Conservation (phyloP, 2,113 vertebrate genomes). For the Phaethon lepturus region DNA sequence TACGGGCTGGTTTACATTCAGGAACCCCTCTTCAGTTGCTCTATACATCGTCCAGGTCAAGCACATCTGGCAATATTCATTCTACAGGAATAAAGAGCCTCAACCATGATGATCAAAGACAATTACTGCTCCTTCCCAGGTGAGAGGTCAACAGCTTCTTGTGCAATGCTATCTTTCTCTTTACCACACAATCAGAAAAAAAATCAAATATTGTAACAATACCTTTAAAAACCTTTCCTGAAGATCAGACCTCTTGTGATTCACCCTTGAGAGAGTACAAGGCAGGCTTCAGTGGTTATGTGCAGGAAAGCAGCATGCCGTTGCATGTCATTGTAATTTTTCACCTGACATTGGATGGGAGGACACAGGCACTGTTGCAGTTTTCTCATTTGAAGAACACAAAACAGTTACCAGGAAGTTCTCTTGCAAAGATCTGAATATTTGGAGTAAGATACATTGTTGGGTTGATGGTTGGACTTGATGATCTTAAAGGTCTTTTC, state of each 20-base stretch:
- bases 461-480: too few species aligned
- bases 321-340: not conserved
- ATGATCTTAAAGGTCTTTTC: too few species aligned
- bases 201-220: not conserved
- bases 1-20: not conserved
- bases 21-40: not conserved
- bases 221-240: not conserved
- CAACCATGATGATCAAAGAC: not conserved
- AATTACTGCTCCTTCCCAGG: not conserved
- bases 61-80: conserved; percentile 40
- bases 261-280: not conserved
- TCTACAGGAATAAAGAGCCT: not conserved
- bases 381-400: not conserved
- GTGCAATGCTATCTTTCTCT: not conserved
- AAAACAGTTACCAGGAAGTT: not conserved
- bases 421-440: not conserved
- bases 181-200: conserved; percentile 5
- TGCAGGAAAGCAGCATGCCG: not conserved
- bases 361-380: not conserved
- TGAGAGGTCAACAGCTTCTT: not conserved
- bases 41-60: not conserved
- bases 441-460: not conserved
- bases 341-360: not conserved
- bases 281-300: not conserved
- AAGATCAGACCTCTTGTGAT: not conserved